Evolutionary conservation across 2,888 invertebrate genomes (phyloP).

Genomic region (Cheilosia grossa): DNA sequence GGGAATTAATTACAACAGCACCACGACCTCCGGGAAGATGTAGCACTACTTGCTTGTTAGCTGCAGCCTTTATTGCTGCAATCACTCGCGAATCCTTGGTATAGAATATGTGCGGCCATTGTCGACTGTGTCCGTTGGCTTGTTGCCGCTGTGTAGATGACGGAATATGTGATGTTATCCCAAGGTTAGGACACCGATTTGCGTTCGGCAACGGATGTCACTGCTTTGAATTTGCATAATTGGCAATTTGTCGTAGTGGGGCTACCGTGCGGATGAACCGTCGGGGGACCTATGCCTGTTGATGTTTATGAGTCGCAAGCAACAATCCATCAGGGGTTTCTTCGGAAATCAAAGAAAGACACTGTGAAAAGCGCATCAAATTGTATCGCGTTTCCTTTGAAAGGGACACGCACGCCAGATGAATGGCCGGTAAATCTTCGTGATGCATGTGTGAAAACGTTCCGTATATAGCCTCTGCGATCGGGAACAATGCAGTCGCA

Average conservation of each 20-base stretch:
- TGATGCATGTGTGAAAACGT: conserved; percentile 74
- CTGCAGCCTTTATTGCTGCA: conserved; percentile 45
- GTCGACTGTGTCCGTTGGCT: conserved; percentile 17
- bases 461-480: background rate
- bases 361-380: conserved; percentile 65
- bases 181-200: conserved; percentile 56
- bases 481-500: conserved; percentile 51
- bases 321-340: conserved; percentile 48
- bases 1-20: conserved; percentile 63
- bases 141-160: conserved; percentile 24
- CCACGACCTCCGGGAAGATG: conserved; percentile 37
- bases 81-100: conserved; percentile 44
- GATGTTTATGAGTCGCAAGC: conserved; percentile 58
- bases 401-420: conserved; percentile 65
- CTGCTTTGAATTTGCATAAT: conserved; percentile 67
- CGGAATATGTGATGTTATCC: conserved; percentile 39
- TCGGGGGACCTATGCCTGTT: conserved; percentile 32
- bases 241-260: conserved; percentile 61
- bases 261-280: conserved; percentile 25
- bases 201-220: conserved; percentile 44
- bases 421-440: conserved; percentile 68
- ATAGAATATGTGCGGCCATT: background rate
- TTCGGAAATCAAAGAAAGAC: conserved; percentile 39
- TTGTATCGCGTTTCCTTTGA: conserved; percentile 71
- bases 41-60: conserved; percentile 21